Evolutionary conservation across 2,888 invertebrate species (phyloP), one percentile per base, ranked within the genome.

Genomic region (Cheiracanthium punctorium): DNA sequence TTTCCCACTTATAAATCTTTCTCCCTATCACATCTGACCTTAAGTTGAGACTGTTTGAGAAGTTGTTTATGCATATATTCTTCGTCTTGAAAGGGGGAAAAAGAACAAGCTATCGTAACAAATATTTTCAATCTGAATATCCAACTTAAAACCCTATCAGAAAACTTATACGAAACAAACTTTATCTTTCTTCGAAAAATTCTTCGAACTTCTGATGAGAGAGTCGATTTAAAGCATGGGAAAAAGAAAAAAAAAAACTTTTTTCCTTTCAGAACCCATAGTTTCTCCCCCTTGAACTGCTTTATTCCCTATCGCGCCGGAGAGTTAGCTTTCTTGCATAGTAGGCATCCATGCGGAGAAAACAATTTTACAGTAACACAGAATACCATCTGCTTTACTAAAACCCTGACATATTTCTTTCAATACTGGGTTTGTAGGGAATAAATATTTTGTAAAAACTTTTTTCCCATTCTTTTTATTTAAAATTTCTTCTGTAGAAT

Each of bases 351-450:
- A 24, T 17, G 71, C 12, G 17, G 43, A 43, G 71, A 71, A 71
- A 71, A 43, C 71, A 71, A 71, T 71, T 71, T 71, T 43, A 28
- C 41, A 43, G 71, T 71, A 43, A 71, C 41, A 30, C n/a, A 32
- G 43, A 20, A 37, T 14, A 33, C 69, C 69, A 33, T 32, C 69
- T 28, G 10, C 69, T 32, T 69, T 69, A 69, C 69, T 33, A 37
- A 69, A 32, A 58, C 58, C 58, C 1, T 58, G 58, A 58, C 20
- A 58, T 58, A 24, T 58, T 48, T 58, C 58, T 69, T 43, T 43
- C 37, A 43, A 43, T 43, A 29, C 41, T 43, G 8, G 41, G 71
- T n/a, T 71, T 43, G 71, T 29, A 12, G 37, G 43, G 29, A 28
- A 71, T 71, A 71, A 71, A 71, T 71, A 71, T 71, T 67, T 71